Evolutionary conservation across 2,888 invertebrate genomes (phyloP).

Genomic region (Coenonympha arcania): DNA sequence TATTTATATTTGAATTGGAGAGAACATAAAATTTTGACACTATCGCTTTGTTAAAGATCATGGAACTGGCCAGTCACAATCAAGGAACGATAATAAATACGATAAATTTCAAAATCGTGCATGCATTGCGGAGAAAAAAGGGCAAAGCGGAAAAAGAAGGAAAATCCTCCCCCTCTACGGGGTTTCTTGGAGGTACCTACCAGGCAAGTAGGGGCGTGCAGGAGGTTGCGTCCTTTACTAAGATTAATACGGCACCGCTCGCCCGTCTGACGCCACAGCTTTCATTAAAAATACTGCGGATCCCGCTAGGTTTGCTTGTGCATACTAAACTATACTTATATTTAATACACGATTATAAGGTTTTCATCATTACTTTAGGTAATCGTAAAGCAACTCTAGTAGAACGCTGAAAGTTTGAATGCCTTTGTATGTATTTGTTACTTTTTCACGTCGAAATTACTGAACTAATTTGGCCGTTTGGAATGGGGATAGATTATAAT

Average conservation of each 20-base stretch:
- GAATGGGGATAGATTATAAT: too few relatives aligned
- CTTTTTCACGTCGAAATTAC: too few relatives aligned
- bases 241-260: conserved; percentile 69
- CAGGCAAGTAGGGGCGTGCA: conserved; percentile 57
- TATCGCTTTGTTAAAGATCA: too few relatives aligned
- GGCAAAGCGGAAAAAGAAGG: conserved; percentile 56
- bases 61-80: too few relatives aligned
- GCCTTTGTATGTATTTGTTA: too few relatives aligned
- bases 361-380: too few relatives aligned
- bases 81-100: too few relatives aligned
- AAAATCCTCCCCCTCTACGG: conserved; percentile 52
- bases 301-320: conserved; percentile 45
- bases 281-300: conserved; percentile 67
- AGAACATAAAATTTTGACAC: too few relatives aligned
- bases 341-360: background rate
- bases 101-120: background rate
- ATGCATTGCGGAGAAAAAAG: conserved; percentile 54
- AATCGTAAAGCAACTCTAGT: too few relatives aligned
- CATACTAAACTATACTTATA: conserved; percentile 24
- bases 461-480: too few relatives aligned
- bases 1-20: background rate
- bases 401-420: too few relatives aligned
- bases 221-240: conserved; percentile 54
- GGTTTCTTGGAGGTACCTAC: conserved; percentile 62
- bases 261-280: conserved; percentile 65